A percentile compares a stretch with the other conserved stretches of the same genome.
phyloP scores from a whole-genome alignment of 1,140 invertebrate genomes.

The Orius insidiosus region DNA sequence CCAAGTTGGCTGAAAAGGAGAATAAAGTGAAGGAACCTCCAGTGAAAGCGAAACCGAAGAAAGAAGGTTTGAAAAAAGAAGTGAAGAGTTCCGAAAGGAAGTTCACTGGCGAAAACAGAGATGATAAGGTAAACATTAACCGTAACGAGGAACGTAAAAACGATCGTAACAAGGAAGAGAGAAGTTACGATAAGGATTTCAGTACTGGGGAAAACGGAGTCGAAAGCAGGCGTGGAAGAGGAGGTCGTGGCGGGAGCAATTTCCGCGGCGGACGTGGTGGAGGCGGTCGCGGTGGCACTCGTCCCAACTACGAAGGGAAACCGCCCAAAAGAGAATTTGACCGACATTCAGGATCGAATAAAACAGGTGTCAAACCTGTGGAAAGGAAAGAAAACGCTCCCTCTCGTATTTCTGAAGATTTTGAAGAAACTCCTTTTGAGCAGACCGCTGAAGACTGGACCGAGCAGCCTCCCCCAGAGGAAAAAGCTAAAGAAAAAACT shows the following conservation, averaged over 20 bases:
- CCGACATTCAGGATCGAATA: conserved; percentile 84
- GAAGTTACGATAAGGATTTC: not conserved
- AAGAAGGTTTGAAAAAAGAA: not conserved
- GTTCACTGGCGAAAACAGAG: not conserved
- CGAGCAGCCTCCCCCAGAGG: not conserved
- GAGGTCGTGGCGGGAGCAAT: conserved; percentile 23
- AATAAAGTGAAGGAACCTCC: not conserved
- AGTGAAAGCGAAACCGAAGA: not conserved
- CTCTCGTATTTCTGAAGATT: too few species aligned
- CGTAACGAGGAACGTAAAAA: conserved; percentile 4
- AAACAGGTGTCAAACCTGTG: conserved; percentile 80
- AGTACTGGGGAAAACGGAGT: conserved; percentile 19
- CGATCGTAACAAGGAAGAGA: not conserved
- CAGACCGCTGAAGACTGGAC: conserved; percentile 23
- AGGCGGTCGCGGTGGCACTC: conserved; percentile 21
- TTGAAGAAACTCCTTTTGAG: conserved; percentile 93
- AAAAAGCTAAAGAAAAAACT: not conserved
- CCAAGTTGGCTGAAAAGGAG: conserved; percentile 1
- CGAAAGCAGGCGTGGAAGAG: conserved; percentile 24
- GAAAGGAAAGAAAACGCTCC: conserved; percentile 86
- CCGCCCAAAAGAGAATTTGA: conserved; percentile 82
- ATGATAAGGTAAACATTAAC: not conserved
- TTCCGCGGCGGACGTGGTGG: conserved; percentile 2
- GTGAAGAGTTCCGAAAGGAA: not conserved
- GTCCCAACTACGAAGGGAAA: conserved; percentile 26